Evolutionary conservation across 1,140 invertebrate species (phyloP), one percentile per base, ranked within the genome.

Genomic region (Drosophila trapezifrons): DNA sequence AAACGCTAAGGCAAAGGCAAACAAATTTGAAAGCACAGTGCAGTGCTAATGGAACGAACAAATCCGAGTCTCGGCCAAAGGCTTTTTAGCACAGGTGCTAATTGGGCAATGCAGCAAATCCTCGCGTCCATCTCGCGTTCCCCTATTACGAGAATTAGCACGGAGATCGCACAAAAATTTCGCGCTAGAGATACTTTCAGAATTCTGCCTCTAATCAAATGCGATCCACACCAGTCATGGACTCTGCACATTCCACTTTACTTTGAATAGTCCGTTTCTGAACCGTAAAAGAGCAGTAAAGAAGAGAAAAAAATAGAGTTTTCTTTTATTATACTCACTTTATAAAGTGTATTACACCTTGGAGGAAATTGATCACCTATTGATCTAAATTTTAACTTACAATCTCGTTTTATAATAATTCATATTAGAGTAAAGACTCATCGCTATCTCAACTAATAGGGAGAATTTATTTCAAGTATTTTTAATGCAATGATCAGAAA

Each of bases 41-140:
- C 54, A 62, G 72, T 55, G 69, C 52, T 64, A 81, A 76, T 80
- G 43, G 38, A 70, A 51, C 51, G 29, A 35, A 70, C 54, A 49
- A 72, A 72, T 40, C 54, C 18, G 15, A 35, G 66, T 70, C 66
- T 70, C 66, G 69, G 52, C 25, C 35, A 58, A 35, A 45, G 66
- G 40, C 65, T 57, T 71, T 71, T 72, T 71, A 71, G 69, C 66
- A 72, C 66, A 81, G 78, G 78, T 81, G 78, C 67, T 81, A 81
- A 81, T 81, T 81, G 66, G 63, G n/a, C 52, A 55, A 25, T 81
- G 60, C 60, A 62, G 57, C 58, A 63, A 67, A 73, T 77, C 63
- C 54, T 84, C 32, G 55, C 65, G 42, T 71, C 20, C 63, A 51
- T 67, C 22, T 27, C 60, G 32, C 32, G 32, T 57, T 35, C 35